A percentile compares a stretch with the other conserved stretches of the same genome.
Conservation (phyloP, 2,888 invertebrate genomes). For the Melinaea marsaeus region DNA sequence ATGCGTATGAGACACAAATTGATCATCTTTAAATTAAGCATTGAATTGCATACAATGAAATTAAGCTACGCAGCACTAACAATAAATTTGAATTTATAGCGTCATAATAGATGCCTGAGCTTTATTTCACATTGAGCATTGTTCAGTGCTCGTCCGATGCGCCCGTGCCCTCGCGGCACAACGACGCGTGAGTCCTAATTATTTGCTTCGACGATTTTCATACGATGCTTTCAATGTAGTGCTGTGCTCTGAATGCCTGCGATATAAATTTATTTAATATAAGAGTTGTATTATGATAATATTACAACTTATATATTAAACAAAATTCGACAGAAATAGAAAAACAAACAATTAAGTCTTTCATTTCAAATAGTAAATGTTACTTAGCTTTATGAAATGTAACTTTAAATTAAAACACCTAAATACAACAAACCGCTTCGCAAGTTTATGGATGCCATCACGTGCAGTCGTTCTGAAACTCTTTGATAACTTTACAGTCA, state of each 20-base stretch:
- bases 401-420: not conserved
- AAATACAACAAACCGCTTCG: not conserved
- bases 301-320: too few relatives aligned
- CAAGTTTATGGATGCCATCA: not conserved
- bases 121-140: conserved; percentile 12
- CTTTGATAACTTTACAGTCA: conserved; percentile 3
- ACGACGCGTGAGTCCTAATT: conserved; percentile 10
- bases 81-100: conserved; percentile 13
- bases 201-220: conserved; percentile 6
- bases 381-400: not conserved
- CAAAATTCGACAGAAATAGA: too few relatives aligned
- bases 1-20: not conserved
- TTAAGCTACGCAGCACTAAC: not conserved
- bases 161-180: conserved; percentile 3
- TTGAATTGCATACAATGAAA: conserved; percentile 6
- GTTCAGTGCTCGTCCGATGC: conserved; percentile 13
- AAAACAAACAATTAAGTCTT: too few relatives aligned
- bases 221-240: conserved; percentile 7
- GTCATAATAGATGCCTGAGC: conserved; percentile 15
- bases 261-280: not conserved
- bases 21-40: not conserved
- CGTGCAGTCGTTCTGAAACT: conserved; percentile 1
- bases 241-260: conserved; percentile 11
- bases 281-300: too few relatives aligned
- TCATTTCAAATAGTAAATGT: too few relatives aligned